Conservation (phyloP, 1,140 invertebrate species). For the Hermetia illucens region DNA sequence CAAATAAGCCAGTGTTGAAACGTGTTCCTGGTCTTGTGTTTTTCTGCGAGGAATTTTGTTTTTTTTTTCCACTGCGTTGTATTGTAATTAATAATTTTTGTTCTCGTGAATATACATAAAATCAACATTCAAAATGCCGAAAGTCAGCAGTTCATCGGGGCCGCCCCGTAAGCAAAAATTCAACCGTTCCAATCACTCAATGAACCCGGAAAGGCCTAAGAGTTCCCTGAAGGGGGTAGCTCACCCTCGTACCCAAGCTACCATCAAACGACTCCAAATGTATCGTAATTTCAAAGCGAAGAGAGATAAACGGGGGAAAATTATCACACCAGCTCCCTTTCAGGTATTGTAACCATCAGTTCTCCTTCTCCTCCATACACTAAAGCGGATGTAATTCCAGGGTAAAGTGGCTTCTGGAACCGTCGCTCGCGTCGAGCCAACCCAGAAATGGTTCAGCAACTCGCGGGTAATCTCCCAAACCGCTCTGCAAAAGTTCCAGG, state of each 20-base stretch:
- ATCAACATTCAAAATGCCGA: conserved; percentile 41
- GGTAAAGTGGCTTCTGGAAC: conserved; percentile 76
- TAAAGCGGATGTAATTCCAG: conserved; percentile 36
- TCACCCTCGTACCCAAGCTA: conserved; percentile 75
- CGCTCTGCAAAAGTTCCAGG: conserved; percentile 93
- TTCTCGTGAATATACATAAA: background rate
- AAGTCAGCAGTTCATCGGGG: conserved; percentile 49
- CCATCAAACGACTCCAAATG: conserved; percentile 94
- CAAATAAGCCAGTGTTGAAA: too few species aligned
- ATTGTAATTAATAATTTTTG: too few species aligned
- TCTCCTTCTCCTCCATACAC: background rate
- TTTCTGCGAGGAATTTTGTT: too few species aligned
- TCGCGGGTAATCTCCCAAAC: conserved; percentile 83
- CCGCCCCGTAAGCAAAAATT: conserved; percentile 61
- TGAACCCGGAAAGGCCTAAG: conserved; percentile 70
- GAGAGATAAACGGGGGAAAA: conserved; percentile 81
- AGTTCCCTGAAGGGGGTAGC: conserved; percentile 71
- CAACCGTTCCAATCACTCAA: conserved; percentile 67
- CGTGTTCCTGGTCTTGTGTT: too few species aligned
- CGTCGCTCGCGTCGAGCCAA: conserved; percentile 88
- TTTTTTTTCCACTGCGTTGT: too few species aligned
- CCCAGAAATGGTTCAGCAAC: conserved; percentile 97
- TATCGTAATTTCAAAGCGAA: conserved; percentile 95
- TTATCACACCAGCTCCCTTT: conserved; percentile 87
- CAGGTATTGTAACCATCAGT: conserved; percentile 13